Base-by-base conservation (phyloP, 2,113 vertebrate species). In the Rhabdornis inornatus region DNA sequence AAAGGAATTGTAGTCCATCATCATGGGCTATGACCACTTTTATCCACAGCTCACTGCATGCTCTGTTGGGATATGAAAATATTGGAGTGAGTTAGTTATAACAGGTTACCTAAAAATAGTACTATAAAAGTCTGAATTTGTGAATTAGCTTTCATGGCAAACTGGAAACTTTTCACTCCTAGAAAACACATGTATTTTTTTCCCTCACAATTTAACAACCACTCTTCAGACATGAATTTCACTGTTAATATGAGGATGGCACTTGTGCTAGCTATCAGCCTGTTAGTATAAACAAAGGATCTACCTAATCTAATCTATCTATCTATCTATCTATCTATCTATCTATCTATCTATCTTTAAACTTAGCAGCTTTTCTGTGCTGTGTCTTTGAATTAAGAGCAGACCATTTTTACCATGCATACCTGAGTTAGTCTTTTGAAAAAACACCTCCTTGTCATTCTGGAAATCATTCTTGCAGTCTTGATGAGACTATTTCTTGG, bases 171-270 rank as follows among this genome's bases (percentile, higher is more conserved):
- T 69, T 74, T 61, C 11, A 40, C 2, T 57, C 13, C 18, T n/a
- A 33, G 30, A 70, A 71, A 66, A 16, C 91, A 95, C 10, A 7
- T 39, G 15, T 25, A 13, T 90, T 90, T 94, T 91, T 92, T 49
- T 92, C 44, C 8, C 22, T 57, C 15, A 87, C 88, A 89, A 83
- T 96, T 89, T 94, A 96, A 37, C 25, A 91, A 77, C 13, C 20
- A 39, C n/a, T 89, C 13, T 91, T 93, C 25, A 57, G 66, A 86
- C 56, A 10, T 64, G 47, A 89, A 77, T 92, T 93, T 44, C 71
- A 71, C 45, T 70, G 16, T 83, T 94, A 60, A 49, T 31, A 84
- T n/a, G 83, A 92, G 27, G 89, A 93, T 79, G 56, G n/a, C 15
- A 56, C 39, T 95, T 83, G 31, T 89, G 61, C 79, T 70, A 42